Base-by-base conservation (phyloP, 2,797 vertebrate genomes). In the Florisuga fusca region DNA sequence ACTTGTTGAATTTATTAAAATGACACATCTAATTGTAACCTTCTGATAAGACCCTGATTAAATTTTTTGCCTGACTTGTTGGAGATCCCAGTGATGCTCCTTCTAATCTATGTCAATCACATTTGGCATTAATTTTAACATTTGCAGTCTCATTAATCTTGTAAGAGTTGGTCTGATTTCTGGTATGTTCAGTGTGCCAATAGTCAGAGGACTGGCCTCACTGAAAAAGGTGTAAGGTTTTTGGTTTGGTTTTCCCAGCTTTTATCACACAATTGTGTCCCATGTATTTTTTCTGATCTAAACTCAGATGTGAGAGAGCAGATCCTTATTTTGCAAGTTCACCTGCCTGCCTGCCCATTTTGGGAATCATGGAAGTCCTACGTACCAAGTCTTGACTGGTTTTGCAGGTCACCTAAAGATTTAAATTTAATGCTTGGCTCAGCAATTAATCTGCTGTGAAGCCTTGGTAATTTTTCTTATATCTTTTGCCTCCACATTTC, bases 51-150 rank as follows among this genome's bases (percentile, higher is more conserved):
- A 94, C 83, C 51, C 72, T 90, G 87, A 96, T 88, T 80, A 64
- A 54, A 79, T 75, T 88, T 93, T 92, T 93, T 92, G 80, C 84
- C 64, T 94, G 67, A 53, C 68, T 93, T 76, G 51, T 29, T 86
- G 68, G 72, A 64, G 63, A 92, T 72, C 59, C 84, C 76, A 45
- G 2, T 63, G 57, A 80, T 55, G 54, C 81, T 76, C 74, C n/a
- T 91, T 75, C 77, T 84, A 84, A 83, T 84, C 61, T 87, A 38
- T 38, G 31, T 71, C 1, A 1, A 48, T 43, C 66, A 41, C 51
- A 45, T 78, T 88, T 72, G 33, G 63, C 54, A 64, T 87, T 74
- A 68, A 59, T 89, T 73, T 59, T 61, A 81, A 53, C 45, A 31
- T 93, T 89, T 84, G 13, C 36, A 55, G 43, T 48, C n/a, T 25